These are phyloP conservation scores for Cuniculus paca DNA, from an alignment of 2,797 vertebrate species.

Conservation along the genomic window DNA sequence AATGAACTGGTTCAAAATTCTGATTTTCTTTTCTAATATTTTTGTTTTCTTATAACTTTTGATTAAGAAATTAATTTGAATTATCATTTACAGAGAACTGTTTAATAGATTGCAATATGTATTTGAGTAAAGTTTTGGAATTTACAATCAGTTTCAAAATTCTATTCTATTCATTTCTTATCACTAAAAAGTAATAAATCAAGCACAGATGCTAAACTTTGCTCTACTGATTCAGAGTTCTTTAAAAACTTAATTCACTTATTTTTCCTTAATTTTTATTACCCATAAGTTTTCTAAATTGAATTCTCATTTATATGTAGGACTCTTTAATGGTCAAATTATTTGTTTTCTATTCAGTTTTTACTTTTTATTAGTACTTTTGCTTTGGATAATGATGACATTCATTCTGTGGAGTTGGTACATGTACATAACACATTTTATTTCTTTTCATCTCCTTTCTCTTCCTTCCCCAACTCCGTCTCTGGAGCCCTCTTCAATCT, in stretches of 20 bases:
- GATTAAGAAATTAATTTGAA: background rate
- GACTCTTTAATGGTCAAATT: no score
- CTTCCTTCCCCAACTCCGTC: background rate
- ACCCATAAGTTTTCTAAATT: background rate
- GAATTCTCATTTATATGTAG: background rate
- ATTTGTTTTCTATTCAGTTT: background rate
- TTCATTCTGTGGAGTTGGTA: background rate
- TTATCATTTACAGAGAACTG: background rate
- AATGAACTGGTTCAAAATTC: background rate
- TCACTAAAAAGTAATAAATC: background rate
- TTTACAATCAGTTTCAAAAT: background rate
- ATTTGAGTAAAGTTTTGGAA: background rate
- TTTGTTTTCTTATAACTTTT: background rate
- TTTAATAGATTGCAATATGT: background rate
- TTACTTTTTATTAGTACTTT: background rate
- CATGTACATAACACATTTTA: background rate
- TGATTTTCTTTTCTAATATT: background rate
- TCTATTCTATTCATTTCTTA: background rate
- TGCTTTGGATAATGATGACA: background rate
- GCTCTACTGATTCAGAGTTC: background rate
- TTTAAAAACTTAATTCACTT: background rate
- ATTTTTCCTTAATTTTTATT: background rate
- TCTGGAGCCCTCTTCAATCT: background rate
- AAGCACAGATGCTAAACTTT: background rate
- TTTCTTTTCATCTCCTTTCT: background rate